These are phyloP conservation scores for Camptogramma bilineatum DNA, from an alignment of 2,888 invertebrate genomes.

Conservation along the genomic window DNA sequence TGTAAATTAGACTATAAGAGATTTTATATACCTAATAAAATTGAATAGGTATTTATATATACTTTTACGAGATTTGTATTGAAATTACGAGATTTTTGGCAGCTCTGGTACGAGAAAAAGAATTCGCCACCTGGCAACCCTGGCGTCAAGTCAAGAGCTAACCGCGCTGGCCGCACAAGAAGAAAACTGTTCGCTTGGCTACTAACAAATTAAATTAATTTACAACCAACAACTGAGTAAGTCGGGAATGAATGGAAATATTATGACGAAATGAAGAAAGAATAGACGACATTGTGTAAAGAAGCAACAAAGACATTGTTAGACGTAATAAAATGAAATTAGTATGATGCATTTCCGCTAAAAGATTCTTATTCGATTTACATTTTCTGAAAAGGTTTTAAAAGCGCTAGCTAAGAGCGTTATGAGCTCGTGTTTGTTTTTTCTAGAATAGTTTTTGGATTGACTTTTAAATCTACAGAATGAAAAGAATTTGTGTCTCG, in stretches of 20 bases:
- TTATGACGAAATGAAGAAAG: slow-evolving; percentile 24
- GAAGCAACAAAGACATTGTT: slow-evolving; percentile 17
- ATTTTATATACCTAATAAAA: too few species aligned
- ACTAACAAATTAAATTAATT: slow-evolving; percentile 74
- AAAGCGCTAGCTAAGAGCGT: not conserved
- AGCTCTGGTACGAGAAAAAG: too few species aligned
- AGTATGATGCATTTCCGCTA: slow-evolving; percentile 7
- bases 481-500: too few species aligned
- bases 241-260: slow-evolving; percentile 34
- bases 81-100: too few species aligned
- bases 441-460: too few species aligned
- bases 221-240: slow-evolving; percentile 56
- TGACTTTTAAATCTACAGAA: too few species aligned
- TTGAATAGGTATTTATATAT: too few species aligned
- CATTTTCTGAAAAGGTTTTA: not conserved
- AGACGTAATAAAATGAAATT: slow-evolving; percentile 8
- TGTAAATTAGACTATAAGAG: too few species aligned
- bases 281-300: slow-evolving; percentile 9
- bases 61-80: too few species aligned
- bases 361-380: not conserved
- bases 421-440: too few species aligned
- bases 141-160: slow-evolving; percentile 43
- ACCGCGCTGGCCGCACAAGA: slow-evolving; percentile 52
- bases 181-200: slow-evolving; percentile 42
- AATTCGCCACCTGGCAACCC: too few species aligned